Base-by-base conservation (phyloP, 2,797 vertebrate genomes). In the Lacerta agilis region DNA sequence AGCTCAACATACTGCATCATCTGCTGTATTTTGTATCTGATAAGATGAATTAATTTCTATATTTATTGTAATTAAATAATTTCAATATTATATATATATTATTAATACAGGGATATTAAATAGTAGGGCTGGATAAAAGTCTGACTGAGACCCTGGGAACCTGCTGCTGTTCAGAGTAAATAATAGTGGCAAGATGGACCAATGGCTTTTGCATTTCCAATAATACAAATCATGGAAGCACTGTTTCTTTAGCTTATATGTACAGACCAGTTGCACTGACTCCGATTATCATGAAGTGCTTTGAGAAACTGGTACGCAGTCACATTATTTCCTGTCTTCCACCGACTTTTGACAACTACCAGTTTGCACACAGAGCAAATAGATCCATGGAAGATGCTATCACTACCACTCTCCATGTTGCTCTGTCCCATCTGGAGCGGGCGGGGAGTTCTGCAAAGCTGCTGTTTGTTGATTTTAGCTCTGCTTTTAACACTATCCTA, bases 51-150 rank as follows among this genome's bases (percentile, higher is more conserved):
- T 76, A 69, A 90, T 91, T 81, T 69, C 82, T 87, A 86, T 88
- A 77, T 71, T 73, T 91, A 85, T 89, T 76, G 90, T 92, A 77
- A 38, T 93, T 89, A 92, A 83, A 18, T 85, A 41, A 13, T 72
- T 23, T 18, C 8, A 33, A 10, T 7, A 81, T 20, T 55, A 69
- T 18, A 64, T 64, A n/a, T 69, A 69, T 69, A 1, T 11, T 13
- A 11, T 69, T 69, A 69, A n/a, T 10, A 69, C 25, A 10, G 8
- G 18, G 13, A 55, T 55, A 33, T 79, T 49, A 72, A 55, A 45
- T 36, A 8, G 23, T 15, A 58, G 25, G 49, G 7, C 4, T 17
- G 25, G 38, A 55, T 55, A 73, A 36, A 61, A n/a, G 11, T 13
- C 43, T 49, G 7, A 45, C 23, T 29, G 18, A 75, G 25, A 81